phyloP scores from a whole-genome alignment of 2,113 vertebrate genomes.

The Aspiorhynchus laticeps region DNA sequence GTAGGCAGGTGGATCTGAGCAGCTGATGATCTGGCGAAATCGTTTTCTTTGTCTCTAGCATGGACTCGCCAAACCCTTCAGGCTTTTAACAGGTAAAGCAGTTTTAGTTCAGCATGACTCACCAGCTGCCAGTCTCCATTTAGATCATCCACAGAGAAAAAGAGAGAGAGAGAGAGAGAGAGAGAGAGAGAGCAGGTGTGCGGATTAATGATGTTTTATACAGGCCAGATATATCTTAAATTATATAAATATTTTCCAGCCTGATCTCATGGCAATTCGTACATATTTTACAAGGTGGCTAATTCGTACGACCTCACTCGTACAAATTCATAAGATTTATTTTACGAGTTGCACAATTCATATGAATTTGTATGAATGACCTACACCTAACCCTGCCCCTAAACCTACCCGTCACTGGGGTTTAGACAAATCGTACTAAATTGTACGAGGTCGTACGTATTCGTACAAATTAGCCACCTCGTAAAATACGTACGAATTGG shows the following conservation, averaged over 20 bases:
- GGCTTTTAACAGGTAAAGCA: conserved; percentile 23
- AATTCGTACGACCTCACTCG: too few relatives aligned
- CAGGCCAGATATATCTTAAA: background rate
- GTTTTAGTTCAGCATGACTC: conserved; percentile 22
- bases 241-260: background rate
- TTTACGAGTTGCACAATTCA: too few relatives aligned
- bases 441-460: too few relatives aligned
- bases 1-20: conserved; percentile 12
- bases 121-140: conserved; percentile 19
- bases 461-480: too few relatives aligned
- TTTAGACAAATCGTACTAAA: too few relatives aligned
- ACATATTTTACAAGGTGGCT: too few relatives aligned
- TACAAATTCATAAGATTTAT: too few relatives aligned
- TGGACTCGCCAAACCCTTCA: background rate
- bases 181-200: background rate
- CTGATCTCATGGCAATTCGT: too few relatives aligned
- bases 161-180: background rate
- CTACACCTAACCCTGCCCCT: too few relatives aligned
- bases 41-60: background rate
- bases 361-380: too few relatives aligned
- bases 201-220: conserved; percentile 5
- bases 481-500: too few relatives aligned
- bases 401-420: too few relatives aligned
- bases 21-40: background rate
- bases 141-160: background rate